Base-by-base conservation (phyloP, 2,888 invertebrate genomes). In the Stenichneumon culpator region DNA sequence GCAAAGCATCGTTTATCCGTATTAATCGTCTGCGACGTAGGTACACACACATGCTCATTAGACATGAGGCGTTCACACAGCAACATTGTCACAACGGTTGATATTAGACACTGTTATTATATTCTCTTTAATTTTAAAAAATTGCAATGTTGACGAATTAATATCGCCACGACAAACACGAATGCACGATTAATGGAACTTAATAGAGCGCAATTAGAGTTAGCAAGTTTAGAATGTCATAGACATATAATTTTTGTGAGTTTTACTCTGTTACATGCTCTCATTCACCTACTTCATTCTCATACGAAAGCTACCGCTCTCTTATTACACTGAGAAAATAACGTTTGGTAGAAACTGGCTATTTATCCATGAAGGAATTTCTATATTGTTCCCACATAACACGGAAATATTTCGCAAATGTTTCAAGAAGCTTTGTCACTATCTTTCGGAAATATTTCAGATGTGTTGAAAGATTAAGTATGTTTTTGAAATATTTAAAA, bases 81-180 rank as follows among this genome's bases (percentile, higher is more conserved):
- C 54, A 83, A 88, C 86, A 89, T 87, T 86, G 86, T 79, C 72
- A 86, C 83, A 86, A 88, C 82, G 81, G 75, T 67, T 60, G n/a
- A 68, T 54, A 44, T 36, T 47, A 32, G 32, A 69, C 36, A 22
- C 79, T 63, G n/a, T 22, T n/a, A 7, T 25, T 7, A 25, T 16
- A 36, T 70, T 50, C 63, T 32, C 9, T 36, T 36, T 14, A 44
- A n/a, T 19, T 36, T 47, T 50, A 3, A 50, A 57, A 72, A 16
- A 28, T 60, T 19, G 39, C 67, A 28, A 74, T 28, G 60, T n/a
- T 19, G 47, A 47, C 36, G 19, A n/a, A 28, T 28, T 50, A 70
- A 36, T 57, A 25, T 74, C 57, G 68, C 73, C 69, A 39, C 19
- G 36, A 52, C 39, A 52, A 63, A 50, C 60, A 75, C 70, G 16